Conservation (phyloP, 2,797 vertebrate species). For the Manis pentadactyla region DNA sequence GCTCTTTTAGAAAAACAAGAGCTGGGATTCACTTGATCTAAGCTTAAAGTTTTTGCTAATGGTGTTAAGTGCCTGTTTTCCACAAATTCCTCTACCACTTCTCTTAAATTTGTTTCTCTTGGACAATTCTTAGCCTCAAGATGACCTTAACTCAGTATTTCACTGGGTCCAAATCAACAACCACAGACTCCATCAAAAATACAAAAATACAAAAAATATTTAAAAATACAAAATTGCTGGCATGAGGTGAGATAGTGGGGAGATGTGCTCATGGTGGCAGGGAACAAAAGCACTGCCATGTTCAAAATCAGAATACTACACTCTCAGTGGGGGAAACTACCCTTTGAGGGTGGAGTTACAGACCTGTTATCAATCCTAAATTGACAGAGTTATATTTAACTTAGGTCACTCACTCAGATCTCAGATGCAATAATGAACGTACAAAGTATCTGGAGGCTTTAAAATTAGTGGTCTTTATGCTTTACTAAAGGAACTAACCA, state of each 20-base stretch:
- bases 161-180: neutral
- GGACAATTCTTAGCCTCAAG: neutral
- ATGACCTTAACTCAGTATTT: neutral
- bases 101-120: neutral
- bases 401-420: neutral
- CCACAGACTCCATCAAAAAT: neutral
- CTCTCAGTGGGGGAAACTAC: neutral
- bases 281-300: rapidly evolving
- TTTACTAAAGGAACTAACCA: neutral
- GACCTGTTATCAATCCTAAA: neutral
- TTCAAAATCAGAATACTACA: neutral
- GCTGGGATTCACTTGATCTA: neutral
- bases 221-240: neutral
- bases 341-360: neutral
- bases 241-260: neutral
- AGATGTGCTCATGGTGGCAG: neutral
- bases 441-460: neutral
- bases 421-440: neutral
- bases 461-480: neutral
- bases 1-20: neutral
- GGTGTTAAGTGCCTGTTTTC: neutral
- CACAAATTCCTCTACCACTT: neutral
- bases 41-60: neutral
- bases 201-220: neutral
- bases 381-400: neutral